Base-by-base conservation (phyloP, 2,113 vertebrate species). In the Cephalopterus ornatus region DNA sequence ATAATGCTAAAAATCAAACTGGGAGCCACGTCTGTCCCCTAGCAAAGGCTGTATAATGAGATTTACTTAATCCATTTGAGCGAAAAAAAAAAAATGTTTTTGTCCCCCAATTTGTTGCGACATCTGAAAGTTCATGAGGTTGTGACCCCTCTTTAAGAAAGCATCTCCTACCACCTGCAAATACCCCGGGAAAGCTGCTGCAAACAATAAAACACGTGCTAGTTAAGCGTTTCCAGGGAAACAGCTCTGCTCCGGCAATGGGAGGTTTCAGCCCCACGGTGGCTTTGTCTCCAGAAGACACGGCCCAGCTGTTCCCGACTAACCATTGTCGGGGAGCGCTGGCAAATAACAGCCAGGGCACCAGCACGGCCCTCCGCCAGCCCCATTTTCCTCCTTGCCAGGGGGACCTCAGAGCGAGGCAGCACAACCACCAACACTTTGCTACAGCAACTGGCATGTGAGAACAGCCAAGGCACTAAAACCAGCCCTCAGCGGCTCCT, bases 161-260 rank as follows among this genome's bases (percentile, higher is more conserved):
- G 95, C 96, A 97, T 97, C 97, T 97, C 95, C 97, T 96, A 97
- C 97, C 98, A 98, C 98, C 98, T 98, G 98, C 96, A 95, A 98
- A 97, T 97, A 98, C 98, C 98, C 98, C 96, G 96, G 92, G 98
- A 99, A 98, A 98, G 98, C 98, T 98, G 97, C 72, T 94, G 97
- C 97, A 97, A 98, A 99, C 98, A 99, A 99, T 98, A 97, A 98
- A 99, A 98, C 98, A 98, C 98, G 98, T 99, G 99, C 98, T 98
- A 95, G 96, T 98, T 98, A 98, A 98, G 95, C 49, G 98, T 99
- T 98, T 87, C 98, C 98, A 98, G 94, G 98, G 98, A 97, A 99
- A 99, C 98, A 11, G 95, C 97, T 97, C 97, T 98, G 98, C 98
- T 98, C 98, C 98, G 95, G 98, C 98, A 97, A 90, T 95, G 97